Evolutionary conservation across 2,113 vertebrate species (phyloP).

Genomic region (Vulpes ferrilata): DNA sequence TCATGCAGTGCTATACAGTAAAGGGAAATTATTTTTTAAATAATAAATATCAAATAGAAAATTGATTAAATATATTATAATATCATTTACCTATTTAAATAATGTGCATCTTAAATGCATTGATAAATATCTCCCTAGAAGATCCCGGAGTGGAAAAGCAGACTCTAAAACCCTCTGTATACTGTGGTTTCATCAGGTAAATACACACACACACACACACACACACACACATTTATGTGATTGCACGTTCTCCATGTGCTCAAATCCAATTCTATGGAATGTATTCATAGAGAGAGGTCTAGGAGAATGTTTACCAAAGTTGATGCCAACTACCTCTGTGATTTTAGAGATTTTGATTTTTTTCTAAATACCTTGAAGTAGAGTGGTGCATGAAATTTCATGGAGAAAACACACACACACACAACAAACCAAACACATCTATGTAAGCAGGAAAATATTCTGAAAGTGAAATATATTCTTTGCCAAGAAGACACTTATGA

Average conservation of each 20-base stretch:
- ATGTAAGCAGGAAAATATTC: conserved; percentile 38
- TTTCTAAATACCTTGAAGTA: conserved; percentile 17
- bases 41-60: background rate
- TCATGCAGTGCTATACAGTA: background rate
- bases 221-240: background rate
- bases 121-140: background rate
- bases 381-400: background rate
- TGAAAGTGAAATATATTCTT: conserved; percentile 22
- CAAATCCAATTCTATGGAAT: background rate
- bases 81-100: background rate
- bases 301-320: conserved; percentile 13
- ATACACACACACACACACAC: background rate
- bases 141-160: background rate
- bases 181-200: background rate
- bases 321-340: background rate
- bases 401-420: background rate
- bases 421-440: background rate
- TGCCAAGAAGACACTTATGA: conserved; percentile 27
- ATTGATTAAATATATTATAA: background rate
- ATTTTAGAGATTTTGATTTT: conserved; percentile 39
- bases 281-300: background rate
- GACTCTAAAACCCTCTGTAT: background rate
- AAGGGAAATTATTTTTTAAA: background rate
- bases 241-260: background rate
- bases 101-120: background rate